These are phyloP conservation scores for Morus bassanus DNA, from an alignment of 2,797 vertebrate species.

Conservation along the genomic window DNA sequence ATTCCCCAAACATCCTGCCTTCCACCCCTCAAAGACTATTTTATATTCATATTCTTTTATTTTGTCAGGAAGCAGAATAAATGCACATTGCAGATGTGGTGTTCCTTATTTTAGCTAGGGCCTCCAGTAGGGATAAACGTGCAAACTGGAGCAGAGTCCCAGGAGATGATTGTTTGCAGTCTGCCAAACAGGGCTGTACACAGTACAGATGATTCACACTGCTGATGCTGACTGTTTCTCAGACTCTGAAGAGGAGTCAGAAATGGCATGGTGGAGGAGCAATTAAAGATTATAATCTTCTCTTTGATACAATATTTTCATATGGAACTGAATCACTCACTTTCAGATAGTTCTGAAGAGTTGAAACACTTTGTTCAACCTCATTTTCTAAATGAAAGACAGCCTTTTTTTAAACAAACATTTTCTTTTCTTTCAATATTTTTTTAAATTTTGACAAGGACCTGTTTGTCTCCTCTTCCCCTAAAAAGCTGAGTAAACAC, in stretches of 20 bases:
- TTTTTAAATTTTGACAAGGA: neutral
- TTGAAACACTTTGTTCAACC: neutral
- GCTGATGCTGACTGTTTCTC: neutral
- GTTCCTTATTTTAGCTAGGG: conserved; percentile 56
- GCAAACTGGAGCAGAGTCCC: neutral
- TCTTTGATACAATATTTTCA: neutral
- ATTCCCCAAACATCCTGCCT: neutral
- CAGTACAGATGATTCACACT: conserved; percentile 14
- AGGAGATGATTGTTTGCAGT: neutral
- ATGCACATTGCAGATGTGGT: conserved; percentile 45
- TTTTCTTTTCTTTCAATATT: neutral
- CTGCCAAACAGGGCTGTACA: conserved; percentile 8
- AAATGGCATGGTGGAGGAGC: neutral
- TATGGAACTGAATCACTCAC: neutral
- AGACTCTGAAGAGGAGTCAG: neutral
- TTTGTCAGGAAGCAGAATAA: conserved; percentile 4
- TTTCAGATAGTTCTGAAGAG: neutral
- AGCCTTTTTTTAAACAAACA: neutral
- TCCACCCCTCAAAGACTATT: neutral
- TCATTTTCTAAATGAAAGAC: neutral
- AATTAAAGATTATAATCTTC: neutral
- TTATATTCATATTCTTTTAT: neutral
- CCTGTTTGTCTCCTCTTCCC: neutral
- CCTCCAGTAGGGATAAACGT: neutral
- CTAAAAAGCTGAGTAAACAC: neutral